Evolutionary conservation across 2,113 vertebrate species (phyloP).

Genomic region (Cranoglanis bouderius): DNA sequence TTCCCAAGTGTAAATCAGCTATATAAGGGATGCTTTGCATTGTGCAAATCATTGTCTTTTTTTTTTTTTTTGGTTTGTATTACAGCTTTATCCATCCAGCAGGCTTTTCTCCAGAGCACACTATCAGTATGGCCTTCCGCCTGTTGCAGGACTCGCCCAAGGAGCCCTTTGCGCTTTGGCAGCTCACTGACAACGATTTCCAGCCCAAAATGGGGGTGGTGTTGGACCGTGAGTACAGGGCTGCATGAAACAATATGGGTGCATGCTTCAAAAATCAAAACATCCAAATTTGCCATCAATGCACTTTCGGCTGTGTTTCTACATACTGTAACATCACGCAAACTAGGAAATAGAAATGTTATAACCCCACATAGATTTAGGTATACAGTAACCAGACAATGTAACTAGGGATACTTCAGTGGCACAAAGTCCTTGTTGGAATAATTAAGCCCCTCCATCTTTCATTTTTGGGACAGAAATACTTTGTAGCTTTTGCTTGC

Average conservation of each 20-base stretch:
- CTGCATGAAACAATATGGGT: neutral
- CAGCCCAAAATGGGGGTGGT: constrained; percentile 88
- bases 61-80: constrained; percentile 23
- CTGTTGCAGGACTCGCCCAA: constrained; percentile 81
- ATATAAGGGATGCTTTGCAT: neutral
- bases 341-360: neutral
- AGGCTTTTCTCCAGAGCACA: constrained; percentile 81
- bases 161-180: constrained; percentile 89
- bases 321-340: neutral
- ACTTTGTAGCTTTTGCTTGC: neutral
- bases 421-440: neutral
- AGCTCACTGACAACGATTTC: constrained; percentile 85
- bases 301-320: neutral
- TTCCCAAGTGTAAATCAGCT: neutral
- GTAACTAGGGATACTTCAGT: neutral
- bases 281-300: neutral
- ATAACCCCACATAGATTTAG: neutral
- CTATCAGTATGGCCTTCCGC: constrained; percentile 82
- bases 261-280: neutral
- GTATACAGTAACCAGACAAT: neutral
- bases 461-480: neutral
- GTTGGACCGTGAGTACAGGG: constrained; percentile 80
- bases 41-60: neutral
- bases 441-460: neutral
- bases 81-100: constrained; percentile 79